Percentiles rank a stretch among this genome's conserved stretches.
These are phyloP conservation scores for Pomatostomus ruficeps DNA, from an alignment of 2,113 vertebrate genomes.

Conservation along the genomic window DNA sequence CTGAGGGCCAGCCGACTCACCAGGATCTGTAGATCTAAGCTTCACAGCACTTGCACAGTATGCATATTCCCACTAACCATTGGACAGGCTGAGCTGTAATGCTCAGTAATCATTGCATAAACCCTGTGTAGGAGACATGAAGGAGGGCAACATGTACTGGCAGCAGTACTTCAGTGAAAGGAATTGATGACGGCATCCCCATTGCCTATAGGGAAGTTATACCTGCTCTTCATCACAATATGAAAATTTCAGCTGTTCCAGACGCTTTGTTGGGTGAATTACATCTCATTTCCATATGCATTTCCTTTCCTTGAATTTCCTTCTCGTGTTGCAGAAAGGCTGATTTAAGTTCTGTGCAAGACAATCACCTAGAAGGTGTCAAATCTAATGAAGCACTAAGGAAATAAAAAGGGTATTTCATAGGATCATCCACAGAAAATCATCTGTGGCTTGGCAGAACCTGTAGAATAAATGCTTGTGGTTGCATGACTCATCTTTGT, in stretches of 20 bases:
- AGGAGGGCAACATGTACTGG: not conserved
- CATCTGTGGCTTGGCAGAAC: not conserved
- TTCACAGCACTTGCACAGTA: not conserved
- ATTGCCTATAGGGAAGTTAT: not conserved
- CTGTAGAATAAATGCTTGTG: not conserved
- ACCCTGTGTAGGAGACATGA: not conserved
- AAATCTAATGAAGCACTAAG: not conserved
- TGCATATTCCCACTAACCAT: not conserved
- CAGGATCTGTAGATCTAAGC: not conserved
- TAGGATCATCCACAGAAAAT: not conserved
- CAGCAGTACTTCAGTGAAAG: not conserved
- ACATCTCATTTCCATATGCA: not conserved
- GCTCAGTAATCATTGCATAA: conserved; percentile 11
- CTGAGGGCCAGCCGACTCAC: conserved; percentile 49
- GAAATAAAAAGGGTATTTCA: not conserved
- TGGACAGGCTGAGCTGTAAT: not conserved
- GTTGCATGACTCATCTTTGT: not conserved
- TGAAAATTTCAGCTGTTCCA: not conserved
- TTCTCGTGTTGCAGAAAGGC: not conserved
- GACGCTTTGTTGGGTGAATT: not conserved
- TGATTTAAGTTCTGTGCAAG: not conserved
- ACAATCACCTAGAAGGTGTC: not conserved
- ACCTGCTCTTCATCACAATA: not conserved
- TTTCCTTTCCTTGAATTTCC: not conserved
- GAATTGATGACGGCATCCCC: not conserved